These are phyloP conservation scores for Anodontia alba DNA, from an alignment of 2,888 invertebrate species.

Conservation along the genomic window DNA sequence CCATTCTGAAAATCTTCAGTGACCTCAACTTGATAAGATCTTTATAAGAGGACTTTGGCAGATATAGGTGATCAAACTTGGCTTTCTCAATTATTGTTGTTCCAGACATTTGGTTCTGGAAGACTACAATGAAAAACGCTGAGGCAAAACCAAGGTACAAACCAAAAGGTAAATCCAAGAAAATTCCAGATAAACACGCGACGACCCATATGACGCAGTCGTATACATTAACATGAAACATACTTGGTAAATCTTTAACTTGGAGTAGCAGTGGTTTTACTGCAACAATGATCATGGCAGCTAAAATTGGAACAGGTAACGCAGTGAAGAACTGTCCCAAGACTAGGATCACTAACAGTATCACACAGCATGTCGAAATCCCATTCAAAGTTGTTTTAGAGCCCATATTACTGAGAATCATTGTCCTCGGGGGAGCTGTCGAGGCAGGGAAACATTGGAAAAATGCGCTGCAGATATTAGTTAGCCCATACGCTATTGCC, in stretches of 20 bases:
- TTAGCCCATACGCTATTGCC: conserved; percentile 83
- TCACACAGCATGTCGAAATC: conserved; percentile 73
- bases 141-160: conserved; percentile 72
- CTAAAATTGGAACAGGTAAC: conserved; percentile 82
- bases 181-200: conserved; percentile 69
- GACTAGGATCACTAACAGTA: conserved; percentile 77
- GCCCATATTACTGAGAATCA: conserved; percentile 78
- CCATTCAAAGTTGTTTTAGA: conserved; percentile 75
- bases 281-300: conserved; percentile 85
- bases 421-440: conserved; percentile 79
- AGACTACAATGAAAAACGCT: conserved; percentile 68
- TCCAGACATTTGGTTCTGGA: conserved; percentile 65
- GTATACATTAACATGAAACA: conserved; percentile 91
- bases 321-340: conserved; percentile 77
- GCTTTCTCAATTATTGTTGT: conserved; percentile 68
- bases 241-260: conserved; percentile 88
- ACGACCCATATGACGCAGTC: conserved; percentile 88
- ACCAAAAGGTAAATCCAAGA: conserved; percentile 78
- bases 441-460: conserved; percentile 84
- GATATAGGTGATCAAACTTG: conserved; percentile 65
- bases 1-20: conserved; percentile 44
- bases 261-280: conserved; percentile 87
- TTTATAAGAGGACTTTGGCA: conserved; percentile 68
- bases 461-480: conserved; percentile 81
- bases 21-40: conserved; percentile 67